Evolutionary conservation across 2,888 invertebrate genomes (phyloP).

Genomic region (Aspidapion aeneum): DNA sequence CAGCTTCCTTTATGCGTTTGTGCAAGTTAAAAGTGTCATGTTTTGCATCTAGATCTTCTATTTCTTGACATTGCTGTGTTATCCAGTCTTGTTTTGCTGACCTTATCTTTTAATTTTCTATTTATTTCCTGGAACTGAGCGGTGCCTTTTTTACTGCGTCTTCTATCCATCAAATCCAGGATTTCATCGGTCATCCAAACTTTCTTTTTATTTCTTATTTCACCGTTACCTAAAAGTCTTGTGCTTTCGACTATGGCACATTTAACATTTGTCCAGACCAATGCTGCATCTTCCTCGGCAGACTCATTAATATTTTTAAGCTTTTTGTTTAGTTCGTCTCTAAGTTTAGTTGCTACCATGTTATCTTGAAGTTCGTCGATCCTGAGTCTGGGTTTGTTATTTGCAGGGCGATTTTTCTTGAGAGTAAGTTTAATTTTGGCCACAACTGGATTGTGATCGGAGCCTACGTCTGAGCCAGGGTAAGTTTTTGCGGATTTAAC

Average conservation of each 20-base stretch:
- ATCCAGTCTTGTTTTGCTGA: slow-evolving; percentile 2
- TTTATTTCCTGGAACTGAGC: not conserved
- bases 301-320: not conserved
- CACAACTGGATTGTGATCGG: slow-evolving; percentile 26
- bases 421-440: slow-evolving; percentile 14
- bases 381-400: not conserved
- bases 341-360: not conserved
- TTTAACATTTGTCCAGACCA: not conserved
- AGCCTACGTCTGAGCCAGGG: slow-evolving; percentile 25
- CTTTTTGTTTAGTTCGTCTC: slow-evolving; percentile 1
- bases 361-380: not conserved
- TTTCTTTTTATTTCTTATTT: not conserved
- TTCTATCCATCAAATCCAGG: slow-evolving; percentile 1
- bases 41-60: not conserved
- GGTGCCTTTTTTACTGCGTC: not conserved
- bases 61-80: not conserved
- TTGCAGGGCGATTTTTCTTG: not conserved
- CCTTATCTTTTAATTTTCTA: not conserved
- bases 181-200: slow-evolving; percentile 2
- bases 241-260: not conserved
- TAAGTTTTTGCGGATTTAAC: slow-evolving; percentile 25
- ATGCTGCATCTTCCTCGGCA: not conserved
- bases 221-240: not conserved
- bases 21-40: not conserved
- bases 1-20: not conserved